phyloP scores from a whole-genome alignment of 2,888 invertebrate species.

The Eupithecia tripunctaria region DNA sequence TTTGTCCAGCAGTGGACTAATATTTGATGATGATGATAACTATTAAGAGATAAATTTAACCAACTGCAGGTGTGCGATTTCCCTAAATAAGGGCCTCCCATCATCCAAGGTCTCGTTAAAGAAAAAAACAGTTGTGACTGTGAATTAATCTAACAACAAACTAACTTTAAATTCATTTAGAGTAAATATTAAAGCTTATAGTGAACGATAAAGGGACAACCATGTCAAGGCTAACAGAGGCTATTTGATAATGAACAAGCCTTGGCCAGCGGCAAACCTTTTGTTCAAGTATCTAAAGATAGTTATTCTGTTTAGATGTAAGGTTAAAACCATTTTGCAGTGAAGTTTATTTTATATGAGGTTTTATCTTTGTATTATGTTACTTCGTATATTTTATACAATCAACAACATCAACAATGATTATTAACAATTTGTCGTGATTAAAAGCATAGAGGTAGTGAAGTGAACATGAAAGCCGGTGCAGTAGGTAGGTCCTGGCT shows the following conservation, averaged over 20 bases:
- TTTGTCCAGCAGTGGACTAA: too few relatives aligned
- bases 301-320: slow-evolving; percentile 33
- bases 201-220: slow-evolving; percentile 52
- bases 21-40: too few relatives aligned
- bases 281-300: slow-evolving; percentile 45
- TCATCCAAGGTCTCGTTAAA: too few relatives aligned
- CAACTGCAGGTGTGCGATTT: too few relatives aligned
- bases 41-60: too few relatives aligned
- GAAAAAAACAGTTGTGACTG: not conserved
- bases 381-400: not conserved
- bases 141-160: not conserved
- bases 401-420: too few relatives aligned
- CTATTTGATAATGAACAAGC: slow-evolving; percentile 48
- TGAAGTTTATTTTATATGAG: slow-evolving; percentile 16
- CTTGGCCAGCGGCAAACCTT: slow-evolving; percentile 46
- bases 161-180: too few relatives aligned
- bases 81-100: too few relatives aligned
- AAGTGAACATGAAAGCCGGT: too few relatives aligned
- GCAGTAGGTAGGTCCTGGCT: too few relatives aligned
- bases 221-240: slow-evolving; percentile 58
- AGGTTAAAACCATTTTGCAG: slow-evolving; percentile 26
- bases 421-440: too few relatives aligned
- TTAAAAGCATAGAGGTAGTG: too few relatives aligned
- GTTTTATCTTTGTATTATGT: slow-evolving; percentile 1
- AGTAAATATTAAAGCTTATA: slow-evolving; percentile 5